Evolutionary conservation across 2,888 invertebrate genomes (phyloP).

Genomic region (Chirona hameri): DNA sequence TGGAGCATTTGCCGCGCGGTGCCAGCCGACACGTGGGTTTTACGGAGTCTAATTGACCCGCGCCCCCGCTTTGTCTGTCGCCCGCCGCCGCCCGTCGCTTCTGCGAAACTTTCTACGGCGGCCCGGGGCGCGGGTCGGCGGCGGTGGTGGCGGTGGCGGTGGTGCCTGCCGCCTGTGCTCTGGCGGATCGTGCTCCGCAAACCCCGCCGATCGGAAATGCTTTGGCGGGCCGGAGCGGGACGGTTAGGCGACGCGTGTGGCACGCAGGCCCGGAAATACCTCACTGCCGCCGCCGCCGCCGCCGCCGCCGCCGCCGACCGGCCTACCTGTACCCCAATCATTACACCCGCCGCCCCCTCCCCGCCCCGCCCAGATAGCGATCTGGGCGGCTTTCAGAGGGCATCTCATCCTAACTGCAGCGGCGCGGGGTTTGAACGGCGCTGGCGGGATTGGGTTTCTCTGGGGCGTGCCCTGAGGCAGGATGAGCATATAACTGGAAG

Average conservation of each 20-base stretch:
- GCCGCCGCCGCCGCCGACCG: not conserved
- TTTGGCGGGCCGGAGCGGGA: not conserved
- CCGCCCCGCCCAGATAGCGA: not conserved
- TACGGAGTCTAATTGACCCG: not conserved
- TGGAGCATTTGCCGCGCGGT: slow-evolving; percentile 1
- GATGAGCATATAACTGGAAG: too few species aligned
- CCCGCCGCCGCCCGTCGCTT: not conserved
- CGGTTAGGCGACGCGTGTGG: not conserved
- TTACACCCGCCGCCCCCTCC: not conserved
- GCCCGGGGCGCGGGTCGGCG: not conserved
- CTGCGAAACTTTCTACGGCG: not conserved
- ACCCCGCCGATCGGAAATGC: not conserved
- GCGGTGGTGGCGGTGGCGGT: not conserved
- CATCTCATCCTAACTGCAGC: not conserved
- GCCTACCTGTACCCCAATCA: too few species aligned
- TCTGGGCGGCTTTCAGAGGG: not conserved
- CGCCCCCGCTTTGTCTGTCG: not conserved
- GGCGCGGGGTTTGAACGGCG: too few species aligned
- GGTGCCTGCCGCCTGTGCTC: too few species aligned
- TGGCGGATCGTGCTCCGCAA: not conserved
- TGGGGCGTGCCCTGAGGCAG: too few species aligned
- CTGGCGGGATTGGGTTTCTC: too few species aligned
- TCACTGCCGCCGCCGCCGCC: not conserved
- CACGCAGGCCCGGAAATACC: not conserved
- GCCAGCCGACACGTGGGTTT: slow-evolving; percentile 12